Conservation (phyloP, 2,797 vertebrate species). For the Catostomus latipinnis region DNA sequence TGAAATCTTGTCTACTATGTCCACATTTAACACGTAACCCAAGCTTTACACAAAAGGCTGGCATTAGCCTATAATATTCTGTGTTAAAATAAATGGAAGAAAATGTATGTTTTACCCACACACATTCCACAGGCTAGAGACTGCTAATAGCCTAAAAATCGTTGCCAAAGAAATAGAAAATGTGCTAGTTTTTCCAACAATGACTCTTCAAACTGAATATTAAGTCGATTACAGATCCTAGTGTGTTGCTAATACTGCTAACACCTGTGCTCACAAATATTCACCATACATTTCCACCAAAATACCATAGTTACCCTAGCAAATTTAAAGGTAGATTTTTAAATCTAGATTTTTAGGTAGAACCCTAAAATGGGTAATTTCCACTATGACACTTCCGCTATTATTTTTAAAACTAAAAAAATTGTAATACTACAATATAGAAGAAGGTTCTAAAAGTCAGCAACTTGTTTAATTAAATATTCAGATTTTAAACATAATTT, state of each 20-base stretch:
- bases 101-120: conserved; percentile 36
- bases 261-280: conserved; percentile 3
- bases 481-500: conserved; percentile 9
- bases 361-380: too few species aligned
- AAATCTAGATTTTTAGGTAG: too few species aligned
- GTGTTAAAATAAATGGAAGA: conserved; percentile 19
- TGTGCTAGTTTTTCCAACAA: conserved; percentile 16
- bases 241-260: not conserved
- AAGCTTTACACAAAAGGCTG: conserved; percentile 12
- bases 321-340: too few species aligned
- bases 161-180: conserved; percentile 39
- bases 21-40: conserved; percentile 63
- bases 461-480: conserved; percentile 22
- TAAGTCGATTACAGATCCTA: not conserved
- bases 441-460: not conserved
- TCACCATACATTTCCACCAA: not conserved
- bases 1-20: conserved; percentile 69
- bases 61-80: conserved; percentile 7
- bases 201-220: conserved; percentile 17
- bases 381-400: too few species aligned
- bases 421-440: too few species aligned
- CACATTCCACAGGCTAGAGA: conserved; percentile 25
- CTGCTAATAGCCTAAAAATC: conserved; percentile 28
- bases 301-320: not conserved
- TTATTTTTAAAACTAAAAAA: too few species aligned